Percentiles rank a stretch among this genome's conserved stretches.
These are phyloP conservation scores for Drosophila nikananu DNA, from an alignment of 1,140 invertebrate species.

Conservation along the genomic window DNA sequence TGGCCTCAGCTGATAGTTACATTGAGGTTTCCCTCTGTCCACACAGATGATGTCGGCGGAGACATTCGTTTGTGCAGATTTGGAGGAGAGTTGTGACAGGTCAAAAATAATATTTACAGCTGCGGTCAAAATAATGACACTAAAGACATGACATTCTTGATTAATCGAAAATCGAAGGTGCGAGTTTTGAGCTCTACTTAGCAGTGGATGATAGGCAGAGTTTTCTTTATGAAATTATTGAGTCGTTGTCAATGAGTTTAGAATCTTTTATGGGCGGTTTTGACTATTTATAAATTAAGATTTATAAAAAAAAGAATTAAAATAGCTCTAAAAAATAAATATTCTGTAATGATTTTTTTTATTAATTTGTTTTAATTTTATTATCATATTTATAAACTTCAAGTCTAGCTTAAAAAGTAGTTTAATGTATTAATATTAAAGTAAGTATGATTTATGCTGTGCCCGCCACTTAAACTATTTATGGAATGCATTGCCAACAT, in stretches of 20 bases:
- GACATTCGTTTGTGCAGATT: constrained; percentile 5
- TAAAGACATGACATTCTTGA: neutral
- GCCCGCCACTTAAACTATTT: constrained; percentile 43
- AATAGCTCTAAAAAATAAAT: no score
- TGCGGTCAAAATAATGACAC: constrained; percentile 11
- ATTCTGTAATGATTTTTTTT: neutral
- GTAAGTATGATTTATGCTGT: constrained; percentile 31
- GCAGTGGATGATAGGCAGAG: no score
- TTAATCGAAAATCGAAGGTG: constrained; percentile 13
- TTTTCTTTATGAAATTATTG: neutral
- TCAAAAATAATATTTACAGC: constrained; percentile 24
- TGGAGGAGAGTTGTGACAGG: constrained; percentile 19
- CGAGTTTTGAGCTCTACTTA: neutral
- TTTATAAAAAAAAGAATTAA: neutral
- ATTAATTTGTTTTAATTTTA: neutral
- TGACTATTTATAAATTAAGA: no score
- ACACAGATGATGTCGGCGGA: constrained; percentile 9
- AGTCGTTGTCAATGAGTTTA: no score
- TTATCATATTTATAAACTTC: neutral
- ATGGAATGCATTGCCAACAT: neutral
- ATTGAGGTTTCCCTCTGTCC: constrained; percentile 31
- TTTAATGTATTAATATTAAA: neutral
- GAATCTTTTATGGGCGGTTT: neutral
- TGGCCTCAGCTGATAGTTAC: constrained; percentile 55
- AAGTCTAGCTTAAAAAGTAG: constrained; percentile 6